Conservation (phyloP, 2,797 vertebrate genomes). For the Molothrus aeneus region DNA sequence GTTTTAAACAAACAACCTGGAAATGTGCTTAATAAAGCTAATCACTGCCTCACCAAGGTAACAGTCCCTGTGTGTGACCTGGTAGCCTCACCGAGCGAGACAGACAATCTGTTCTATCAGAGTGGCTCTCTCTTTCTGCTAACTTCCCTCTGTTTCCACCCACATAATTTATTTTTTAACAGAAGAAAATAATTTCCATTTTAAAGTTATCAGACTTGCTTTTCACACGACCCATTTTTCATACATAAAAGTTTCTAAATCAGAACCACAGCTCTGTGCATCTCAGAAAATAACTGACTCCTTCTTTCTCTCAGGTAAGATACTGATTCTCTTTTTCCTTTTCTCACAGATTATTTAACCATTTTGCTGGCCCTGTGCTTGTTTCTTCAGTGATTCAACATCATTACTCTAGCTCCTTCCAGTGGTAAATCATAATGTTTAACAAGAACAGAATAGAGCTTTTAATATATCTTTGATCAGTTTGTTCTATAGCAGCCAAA, state of each 20-base stretch:
- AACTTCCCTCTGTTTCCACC: slow-evolving; percentile 36
- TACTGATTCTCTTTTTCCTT: neutral
- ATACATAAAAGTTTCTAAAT: slow-evolving; percentile 37
- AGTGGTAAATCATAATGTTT: slow-evolving; percentile 74
- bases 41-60: neutral
- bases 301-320: slow-evolving; percentile 41
- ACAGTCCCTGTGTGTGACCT: slow-evolving; percentile 8
- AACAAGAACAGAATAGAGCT: neutral
- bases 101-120: neutral
- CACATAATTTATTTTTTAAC: slow-evolving; percentile 52
- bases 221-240: slow-evolving; percentile 27
- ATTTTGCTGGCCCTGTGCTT: neutral
- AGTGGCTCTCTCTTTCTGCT: slow-evolving; percentile 17
- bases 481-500: neutral
- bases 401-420: slow-evolving; percentile 81
- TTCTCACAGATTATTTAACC: slow-evolving; percentile 51
- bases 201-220: slow-evolving; percentile 45
- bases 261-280: neutral
- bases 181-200: slow-evolving; percentile 68
- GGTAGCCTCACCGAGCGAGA: neutral
- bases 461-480: slow-evolving; percentile 24
- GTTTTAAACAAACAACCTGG: neutral
- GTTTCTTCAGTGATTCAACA: slow-evolving; percentile 57
- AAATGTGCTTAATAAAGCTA: neutral
- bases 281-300: slow-evolving; percentile 43